Evolutionary conservation across 2,797 vertebrate genomes (phyloP).

Genomic region (Epinephelus awoara): DNA sequence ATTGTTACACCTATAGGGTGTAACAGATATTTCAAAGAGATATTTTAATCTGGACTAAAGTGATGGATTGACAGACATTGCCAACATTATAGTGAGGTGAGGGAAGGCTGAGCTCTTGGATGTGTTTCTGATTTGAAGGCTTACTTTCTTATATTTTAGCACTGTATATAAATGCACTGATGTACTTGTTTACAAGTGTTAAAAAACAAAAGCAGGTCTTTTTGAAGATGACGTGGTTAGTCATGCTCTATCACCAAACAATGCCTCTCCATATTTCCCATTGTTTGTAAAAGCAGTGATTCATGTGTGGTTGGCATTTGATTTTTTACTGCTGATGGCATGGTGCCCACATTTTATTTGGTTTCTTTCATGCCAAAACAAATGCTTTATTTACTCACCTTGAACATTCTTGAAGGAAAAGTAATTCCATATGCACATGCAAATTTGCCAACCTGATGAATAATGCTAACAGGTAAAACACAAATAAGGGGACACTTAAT

Average conservation of each 20-base stretch:
- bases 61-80: background rate
- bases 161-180: background rate
- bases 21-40: background rate
- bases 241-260: background rate
- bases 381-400: background rate
- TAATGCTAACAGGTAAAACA: background rate
- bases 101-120: too few relatives aligned
- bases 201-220: background rate
- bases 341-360: constrained; percentile 1
- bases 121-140: background rate
- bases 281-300: constrained; percentile 5
- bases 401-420: background rate
- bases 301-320: constrained; percentile 10
- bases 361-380: constrained; percentile 1
- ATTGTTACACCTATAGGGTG: too few relatives aligned
- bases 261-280: background rate
- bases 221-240: background rate
- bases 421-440: background rate
- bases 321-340: background rate
- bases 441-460: background rate
- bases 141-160: background rate
- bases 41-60: background rate
- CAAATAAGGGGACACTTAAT: background rate
- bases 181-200: background rate
- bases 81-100: background rate